phyloP scores from a whole-genome alignment of 2,888 invertebrate species.

The Nebria brevicollis region DNA sequence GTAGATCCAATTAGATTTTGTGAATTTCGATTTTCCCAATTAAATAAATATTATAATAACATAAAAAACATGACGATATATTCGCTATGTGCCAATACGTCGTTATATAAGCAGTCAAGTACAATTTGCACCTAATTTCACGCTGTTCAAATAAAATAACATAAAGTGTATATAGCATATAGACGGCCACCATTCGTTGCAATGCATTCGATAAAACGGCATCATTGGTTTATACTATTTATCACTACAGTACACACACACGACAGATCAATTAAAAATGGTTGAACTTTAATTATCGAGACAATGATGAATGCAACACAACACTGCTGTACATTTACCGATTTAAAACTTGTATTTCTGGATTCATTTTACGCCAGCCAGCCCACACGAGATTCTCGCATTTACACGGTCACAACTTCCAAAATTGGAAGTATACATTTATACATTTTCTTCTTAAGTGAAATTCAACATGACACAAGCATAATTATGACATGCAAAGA shows the following conservation, averaged over 20 bases:
- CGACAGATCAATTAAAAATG: neutral
- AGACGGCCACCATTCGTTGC: neutral
- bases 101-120: neutral
- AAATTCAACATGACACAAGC: too few species aligned
- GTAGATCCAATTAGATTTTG: too few species aligned
- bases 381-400: neutral
- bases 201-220: slow-evolving; percentile 1
- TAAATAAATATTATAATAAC: too few species aligned
- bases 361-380: neutral
- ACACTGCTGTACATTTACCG: neutral
- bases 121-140: slow-evolving; percentile 1
- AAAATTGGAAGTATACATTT: neutral
- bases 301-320: slow-evolving; percentile 1
- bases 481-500: neutral
- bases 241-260: neutral
- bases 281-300: neutral
- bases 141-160: neutral
- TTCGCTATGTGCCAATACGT: neutral
- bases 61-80: too few species aligned
- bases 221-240: neutral
- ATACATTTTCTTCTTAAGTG: too few species aligned
- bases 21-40: too few species aligned
- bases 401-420: neutral
- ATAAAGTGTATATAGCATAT: neutral
- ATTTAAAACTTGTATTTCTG: neutral